Base-by-base conservation (phyloP, 1,140 invertebrate genomes). In the Neoseiulus cucumeris region DNA sequence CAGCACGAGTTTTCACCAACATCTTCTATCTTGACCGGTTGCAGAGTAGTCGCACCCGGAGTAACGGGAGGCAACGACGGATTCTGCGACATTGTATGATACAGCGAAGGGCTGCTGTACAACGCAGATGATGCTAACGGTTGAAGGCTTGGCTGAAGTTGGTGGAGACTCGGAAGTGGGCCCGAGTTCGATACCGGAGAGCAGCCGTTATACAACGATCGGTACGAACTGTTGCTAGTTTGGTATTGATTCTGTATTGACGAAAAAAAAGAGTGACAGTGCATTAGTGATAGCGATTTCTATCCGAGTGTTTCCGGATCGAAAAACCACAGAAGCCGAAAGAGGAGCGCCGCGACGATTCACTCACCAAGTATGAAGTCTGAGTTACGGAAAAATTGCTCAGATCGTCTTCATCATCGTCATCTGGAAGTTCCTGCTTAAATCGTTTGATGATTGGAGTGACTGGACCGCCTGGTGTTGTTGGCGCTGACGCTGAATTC, bases 21-120 rank as follows among this genome's bases (percentile, higher is more conserved):
- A 59, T 59, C 51, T 33, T 59, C 51, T 25, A 59, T 59, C 22
- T 59, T 59, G 51, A 59, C 51, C 25, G 51, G 51, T 59, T 59
- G 51, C 33, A 59, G 51, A 14, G 51, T 59, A 2, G 51, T 59
- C 22, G 22, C 51, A 29, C 51, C 51, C 14, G 51, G 51, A 2
- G 51, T 59, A 33, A 59, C 51, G 6, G 51, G 51, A 29, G 51
- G 51, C 51, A 59, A 33, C 22, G 51, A 59, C 33, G 51, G 51
- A 59, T 33, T 59, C 22, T 59, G 51, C 22, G 51, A 59, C 51
- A 59, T 59, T 12, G 51, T 59, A 33, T 59, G 51, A 20, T 59
- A 59, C 51, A 59, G 22, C 51, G 51, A 59, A 29, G 51, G 51
- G 22, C 51, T 59, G 22, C 51, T 59, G 22, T 59, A 59, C 17